Evolutionary conservation across 2,888 invertebrate genomes (phyloP).

Genomic region (Arrhopalites spinosus): DNA sequence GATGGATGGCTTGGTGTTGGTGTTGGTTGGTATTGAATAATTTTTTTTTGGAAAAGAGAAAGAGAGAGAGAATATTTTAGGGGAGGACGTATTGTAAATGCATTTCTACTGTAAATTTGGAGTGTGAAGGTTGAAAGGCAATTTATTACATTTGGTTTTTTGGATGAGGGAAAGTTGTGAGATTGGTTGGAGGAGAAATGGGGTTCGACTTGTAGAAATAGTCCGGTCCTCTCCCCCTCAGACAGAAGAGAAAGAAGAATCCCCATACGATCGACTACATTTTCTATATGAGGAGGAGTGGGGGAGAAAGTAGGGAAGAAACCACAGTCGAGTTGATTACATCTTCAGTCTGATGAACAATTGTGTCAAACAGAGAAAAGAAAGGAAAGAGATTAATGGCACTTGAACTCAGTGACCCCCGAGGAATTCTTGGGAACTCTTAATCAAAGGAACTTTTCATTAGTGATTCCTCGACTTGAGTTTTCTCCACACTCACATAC

Average conservation of each 20-base stretch:
- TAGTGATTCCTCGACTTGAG: slow-evolving; percentile 36
- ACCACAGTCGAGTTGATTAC: slow-evolving; percentile 31
- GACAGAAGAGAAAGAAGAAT: too few species aligned
- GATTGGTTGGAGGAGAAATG: background rate
- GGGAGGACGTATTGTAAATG: too few species aligned
- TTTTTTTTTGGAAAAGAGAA: too few species aligned
- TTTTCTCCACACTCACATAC: background rate
- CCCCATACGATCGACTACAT: background rate
- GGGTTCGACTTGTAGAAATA: background rate
- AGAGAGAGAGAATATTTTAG: too few species aligned
- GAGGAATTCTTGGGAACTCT: slow-evolving; percentile 44
- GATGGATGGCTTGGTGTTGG: too few species aligned
- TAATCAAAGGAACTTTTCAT: slow-evolving; percentile 48
- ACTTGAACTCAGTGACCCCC: slow-evolving; percentile 46
- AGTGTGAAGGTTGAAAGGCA: slow-evolving; percentile 40
- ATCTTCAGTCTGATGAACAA: slow-evolving; percentile 49
- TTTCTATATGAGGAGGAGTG: background rate
- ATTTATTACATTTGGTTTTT: slow-evolving; percentile 31
- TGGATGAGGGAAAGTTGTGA: slow-evolving; percentile 13
- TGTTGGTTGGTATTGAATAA: too few species aligned
- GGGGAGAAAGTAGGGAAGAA: background rate
- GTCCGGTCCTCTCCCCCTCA: background rate
- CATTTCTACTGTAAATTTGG: too few species aligned
- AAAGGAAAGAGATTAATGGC: slow-evolving; percentile 51
- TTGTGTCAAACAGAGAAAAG: slow-evolving; percentile 49